These are phyloP conservation scores for Gouania willdenowi DNA, from an alignment of 2,797 vertebrate species.

Conservation along the genomic window DNA sequence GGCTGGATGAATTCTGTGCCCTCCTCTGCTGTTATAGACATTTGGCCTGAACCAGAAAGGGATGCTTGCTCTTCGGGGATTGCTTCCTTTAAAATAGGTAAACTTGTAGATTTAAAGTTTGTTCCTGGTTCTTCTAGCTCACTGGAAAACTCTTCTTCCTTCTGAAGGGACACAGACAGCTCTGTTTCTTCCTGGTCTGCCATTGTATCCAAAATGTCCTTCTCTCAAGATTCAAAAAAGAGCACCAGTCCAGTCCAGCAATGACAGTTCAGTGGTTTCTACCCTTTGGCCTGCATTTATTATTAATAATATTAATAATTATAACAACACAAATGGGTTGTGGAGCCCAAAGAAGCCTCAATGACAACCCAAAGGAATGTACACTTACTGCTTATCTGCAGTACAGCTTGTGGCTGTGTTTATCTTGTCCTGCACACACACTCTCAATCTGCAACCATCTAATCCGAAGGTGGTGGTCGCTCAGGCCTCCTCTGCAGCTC, in stretches of 20 bases:
- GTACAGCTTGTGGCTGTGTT: conserved; percentile 18
- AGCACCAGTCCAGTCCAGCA: conserved; percentile 1
- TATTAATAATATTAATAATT: conserved; percentile 40
- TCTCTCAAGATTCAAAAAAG: not conserved
- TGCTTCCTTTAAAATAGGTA: conserved; percentile 73
- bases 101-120: conserved; percentile 76
- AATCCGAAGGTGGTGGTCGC: conserved; percentile 26
- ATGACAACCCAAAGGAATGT: not conserved
- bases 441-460: conserved; percentile 22
- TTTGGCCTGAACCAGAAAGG: conserved; percentile 46
- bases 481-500: conserved; percentile 36
- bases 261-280: conserved; percentile 32
- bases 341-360: conserved; percentile 1
- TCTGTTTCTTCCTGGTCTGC: conserved; percentile 57
- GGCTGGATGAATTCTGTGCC: conserved; percentile 52
- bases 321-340: conserved; percentile 23
- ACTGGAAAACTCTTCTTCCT: conserved; percentile 50
- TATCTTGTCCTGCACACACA: conserved; percentile 45
- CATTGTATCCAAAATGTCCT: conserved; percentile 66
- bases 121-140: conserved; percentile 52
- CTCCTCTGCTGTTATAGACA: conserved; percentile 46
- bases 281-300: conserved; percentile 26
- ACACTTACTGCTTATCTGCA: conserved; percentile 41
- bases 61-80: conserved; percentile 52
- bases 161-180: conserved; percentile 58